These are phyloP conservation scores for Macaca nemestrina DNA, from an alignment of 2,113 vertebrate genomes.

Conservation along the genomic window DNA sequence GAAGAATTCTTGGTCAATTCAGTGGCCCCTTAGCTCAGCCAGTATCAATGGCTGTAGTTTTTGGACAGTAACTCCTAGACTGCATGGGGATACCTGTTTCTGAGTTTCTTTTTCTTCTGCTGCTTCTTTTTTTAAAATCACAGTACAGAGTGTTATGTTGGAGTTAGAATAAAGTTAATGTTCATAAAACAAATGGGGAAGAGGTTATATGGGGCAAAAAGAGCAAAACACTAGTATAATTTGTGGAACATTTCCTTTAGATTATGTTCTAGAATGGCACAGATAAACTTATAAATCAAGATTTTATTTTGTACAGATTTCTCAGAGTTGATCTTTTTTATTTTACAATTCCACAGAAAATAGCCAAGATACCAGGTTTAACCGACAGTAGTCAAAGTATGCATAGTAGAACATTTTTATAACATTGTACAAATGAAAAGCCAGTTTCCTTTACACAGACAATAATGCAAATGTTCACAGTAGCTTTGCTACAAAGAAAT, in stretches of 20 bases:
- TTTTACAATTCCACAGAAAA: conserved; percentile 26
- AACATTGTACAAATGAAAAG: conserved; percentile 74
- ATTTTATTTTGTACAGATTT: conserved; percentile 51
- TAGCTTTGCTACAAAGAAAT: conserved; percentile 71
- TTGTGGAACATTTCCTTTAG: conserved; percentile 51
- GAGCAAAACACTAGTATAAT: not conserved
- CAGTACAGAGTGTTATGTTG: conserved; percentile 29
- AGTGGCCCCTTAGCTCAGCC: not conserved
- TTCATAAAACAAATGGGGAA: not conserved
- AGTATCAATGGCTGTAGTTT: not conserved
- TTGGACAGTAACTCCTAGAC: not conserved
- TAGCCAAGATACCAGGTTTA: conserved; percentile 16
- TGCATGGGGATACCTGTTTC: not conserved
- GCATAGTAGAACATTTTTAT: conserved; percentile 57
- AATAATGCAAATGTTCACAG: conserved; percentile 62
- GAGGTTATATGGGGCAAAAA: not conserved
- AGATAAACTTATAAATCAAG: conserved; percentile 49
- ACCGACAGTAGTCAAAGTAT: conserved; percentile 44
- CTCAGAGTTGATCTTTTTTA: conserved; percentile 30
- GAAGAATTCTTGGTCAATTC: not conserved
- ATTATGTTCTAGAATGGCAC: conserved; percentile 39
- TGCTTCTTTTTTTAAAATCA: not conserved
- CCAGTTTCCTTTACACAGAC: conserved; percentile 63
- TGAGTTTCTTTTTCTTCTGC: not conserved
- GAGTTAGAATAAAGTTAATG: conserved; percentile 23